Evolutionary conservation across 2,113 vertebrate genomes (phyloP), one percentile per base, ranked within the genome.

Genomic region (Corythoichthys haematopterus): DNA sequence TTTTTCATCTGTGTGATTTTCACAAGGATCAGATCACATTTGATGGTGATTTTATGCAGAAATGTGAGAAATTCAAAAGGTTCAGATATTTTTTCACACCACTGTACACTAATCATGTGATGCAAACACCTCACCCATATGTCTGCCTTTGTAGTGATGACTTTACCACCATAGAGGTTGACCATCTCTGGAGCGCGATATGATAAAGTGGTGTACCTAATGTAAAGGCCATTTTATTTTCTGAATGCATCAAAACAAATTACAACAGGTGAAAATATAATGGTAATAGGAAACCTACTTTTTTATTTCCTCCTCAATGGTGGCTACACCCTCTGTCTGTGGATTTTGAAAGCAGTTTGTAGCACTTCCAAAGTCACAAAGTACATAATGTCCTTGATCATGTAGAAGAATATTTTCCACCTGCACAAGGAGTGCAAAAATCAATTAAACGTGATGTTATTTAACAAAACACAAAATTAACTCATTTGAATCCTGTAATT

Each of bases 111-210:
- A 16, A 36, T 60, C 38, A 11, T 59, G 16, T 16, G 10, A 45
- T 51, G 3, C 51, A 45, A 14, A 46, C 6, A 47, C 89, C 95
- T 3, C 88, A 99, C 97, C 97, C 97, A 99, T 69, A 98, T 94
- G 77, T 99, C 97, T 61, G 97, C 96, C 82, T 98, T 98, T n/a
- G 96, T 95, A 64, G 95, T 98, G 81, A 99, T 98, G 76, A 96
- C 83, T 80, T 94, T 95, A 78, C 94, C 97, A 48, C 93, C 93
- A 59, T 98, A 98, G 4, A 98, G 91, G 89, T 98, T 99, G 73
- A 98, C 95, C 97, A 99, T 99, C 88, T 99, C 97, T 58, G 97
- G 97, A 53, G 97, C 94, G 59, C 97, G 94, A 69, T 99, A 99
- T 59, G 97, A 99, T n/a, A 99, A 84, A 0, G 97, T 99, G 1